Base-by-base conservation (phyloP, 2,113 vertebrate genomes). In the Corapipo altera region DNA sequence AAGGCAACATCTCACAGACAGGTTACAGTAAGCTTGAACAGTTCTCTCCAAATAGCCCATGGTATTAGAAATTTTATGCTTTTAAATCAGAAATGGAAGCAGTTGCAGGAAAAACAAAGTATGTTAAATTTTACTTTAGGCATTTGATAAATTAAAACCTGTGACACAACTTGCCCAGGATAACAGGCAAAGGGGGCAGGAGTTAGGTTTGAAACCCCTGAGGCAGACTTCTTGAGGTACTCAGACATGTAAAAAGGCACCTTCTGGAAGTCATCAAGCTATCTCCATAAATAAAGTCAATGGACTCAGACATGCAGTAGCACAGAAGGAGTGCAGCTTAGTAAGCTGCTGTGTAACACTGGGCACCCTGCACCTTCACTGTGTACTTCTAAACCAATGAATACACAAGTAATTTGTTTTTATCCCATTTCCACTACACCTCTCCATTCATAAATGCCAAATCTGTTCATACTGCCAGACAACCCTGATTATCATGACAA, bases 191-290 rank as follows among this genome's bases (percentile, higher is more conserved):
- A 88, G 37, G 33, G 7, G 69, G 15, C 44, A 85, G 72, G 33
- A 73, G 14, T 19, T 27, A 26, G 3, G 35, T 54, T 70, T 85
- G 74, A 66, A 85, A 59, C 11, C 44, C 48, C 57, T n/a, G 27
- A 49, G 43, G 67, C 48, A 91, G 61, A 57, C 23, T 92, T 72
- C 61, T 10, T 71, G 66, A 93, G 26, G 44, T 93, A 72, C 44
- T 95, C 65, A 85, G 78, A 87, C 84, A 91, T 70, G 67, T 59
- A 80, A 90, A 96, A 90, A 76, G 37, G 57, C 23, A 90, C 61
- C 30, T 85, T 67, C 48, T 84, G 73, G 51, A 88, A 95, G 73
- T 9, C 78, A 77, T 41, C 59, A 88, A 83, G 54, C 39, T 55
- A 33, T 11, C 23, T 79, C 62, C 58, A 90, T 7, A 80, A 66